A percentile compares a stretch with the other conserved stretches of the same genome.
Conservation (phyloP, 2,888 invertebrate genomes). For the Cristatella mucedo region DNA sequence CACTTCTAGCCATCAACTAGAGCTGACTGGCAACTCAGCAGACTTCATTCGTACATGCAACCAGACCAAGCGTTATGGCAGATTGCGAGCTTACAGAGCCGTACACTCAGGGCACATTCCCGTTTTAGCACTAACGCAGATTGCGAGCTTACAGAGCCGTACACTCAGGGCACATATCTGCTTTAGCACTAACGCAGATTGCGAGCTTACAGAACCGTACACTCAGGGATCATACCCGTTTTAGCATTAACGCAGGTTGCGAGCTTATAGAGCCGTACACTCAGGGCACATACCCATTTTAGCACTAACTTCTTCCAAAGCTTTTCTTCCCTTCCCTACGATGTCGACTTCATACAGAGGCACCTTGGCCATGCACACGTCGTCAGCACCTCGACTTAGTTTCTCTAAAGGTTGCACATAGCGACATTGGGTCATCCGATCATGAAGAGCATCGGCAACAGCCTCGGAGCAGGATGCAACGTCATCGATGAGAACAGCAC, state of each 20-base stretch:
- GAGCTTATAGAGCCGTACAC: background rate
- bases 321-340: conserved; percentile 55
- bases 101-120: conserved; percentile 24
- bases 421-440: conserved; percentile 77
- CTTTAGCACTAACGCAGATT: conserved; percentile 43
- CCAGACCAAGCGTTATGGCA: too few relatives aligned
- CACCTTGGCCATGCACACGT: too few relatives aligned
- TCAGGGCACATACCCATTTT: conserved; percentile 47
- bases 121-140: conserved; percentile 45
- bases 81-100: background rate
- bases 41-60: too few relatives aligned
- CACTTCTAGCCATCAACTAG: too few relatives aligned
- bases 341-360: conserved; percentile 68
- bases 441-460: conserved; percentile 47
- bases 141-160: background rate
- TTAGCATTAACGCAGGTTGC: conserved; percentile 43
- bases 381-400: conserved; percentile 44
- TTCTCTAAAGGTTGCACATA: conserved; percentile 51
- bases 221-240: conserved; percentile 44
- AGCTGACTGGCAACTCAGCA: too few relatives aligned
- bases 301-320: conserved; percentile 62
- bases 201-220: background rate
- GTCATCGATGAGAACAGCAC: too few relatives aligned
- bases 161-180: conserved; percentile 40
- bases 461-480: conserved; percentile 17